These are phyloP conservation scores for Spodoptera litura DNA, from an alignment of 1,140 invertebrate species.

Conservation along the genomic window DNA sequence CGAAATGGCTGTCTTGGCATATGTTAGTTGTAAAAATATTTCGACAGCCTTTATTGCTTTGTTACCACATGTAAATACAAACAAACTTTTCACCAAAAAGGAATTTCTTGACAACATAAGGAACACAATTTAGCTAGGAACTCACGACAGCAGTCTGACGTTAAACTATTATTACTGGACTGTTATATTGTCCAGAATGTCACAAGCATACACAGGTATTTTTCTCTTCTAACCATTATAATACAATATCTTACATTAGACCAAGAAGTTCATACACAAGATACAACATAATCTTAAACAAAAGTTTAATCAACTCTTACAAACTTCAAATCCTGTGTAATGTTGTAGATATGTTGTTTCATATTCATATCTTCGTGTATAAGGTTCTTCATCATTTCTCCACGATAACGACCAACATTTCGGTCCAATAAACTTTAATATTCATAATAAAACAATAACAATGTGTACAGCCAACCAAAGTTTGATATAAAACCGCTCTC, in stretches of 20 bases:
- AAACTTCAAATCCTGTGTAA: no score
- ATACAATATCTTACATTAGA: background rate
- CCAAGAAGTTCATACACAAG: background rate
- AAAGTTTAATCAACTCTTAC: background rate
- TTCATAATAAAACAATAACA: conserved; percentile 3
- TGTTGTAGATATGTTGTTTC: no score
- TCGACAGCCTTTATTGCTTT: background rate
- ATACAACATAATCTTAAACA: background rate
- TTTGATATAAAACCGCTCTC: conserved; percentile 51
- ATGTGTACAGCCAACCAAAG: conserved; percentile 39
- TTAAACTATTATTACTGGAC: conserved; percentile 19
- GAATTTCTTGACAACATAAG: background rate
- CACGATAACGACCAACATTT: background rate
- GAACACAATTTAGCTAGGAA: conserved; percentile 12
- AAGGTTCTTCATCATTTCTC: background rate
- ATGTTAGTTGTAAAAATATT: conserved; percentile 3
- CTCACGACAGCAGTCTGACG: conserved; percentile 27
- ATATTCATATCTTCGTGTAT: no score
- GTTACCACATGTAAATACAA: background rate
- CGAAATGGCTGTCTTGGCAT: background rate
- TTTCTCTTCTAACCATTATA: conserved; percentile 3
- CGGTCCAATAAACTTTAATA: conserved; percentile 1
- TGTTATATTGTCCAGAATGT: conserved; percentile 9
- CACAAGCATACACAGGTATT: background rate
- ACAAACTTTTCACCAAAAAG: background rate